Evolutionary conservation across 2,797 vertebrate genomes (phyloP).

Genomic region (Aldrovandia affinis): DNA sequence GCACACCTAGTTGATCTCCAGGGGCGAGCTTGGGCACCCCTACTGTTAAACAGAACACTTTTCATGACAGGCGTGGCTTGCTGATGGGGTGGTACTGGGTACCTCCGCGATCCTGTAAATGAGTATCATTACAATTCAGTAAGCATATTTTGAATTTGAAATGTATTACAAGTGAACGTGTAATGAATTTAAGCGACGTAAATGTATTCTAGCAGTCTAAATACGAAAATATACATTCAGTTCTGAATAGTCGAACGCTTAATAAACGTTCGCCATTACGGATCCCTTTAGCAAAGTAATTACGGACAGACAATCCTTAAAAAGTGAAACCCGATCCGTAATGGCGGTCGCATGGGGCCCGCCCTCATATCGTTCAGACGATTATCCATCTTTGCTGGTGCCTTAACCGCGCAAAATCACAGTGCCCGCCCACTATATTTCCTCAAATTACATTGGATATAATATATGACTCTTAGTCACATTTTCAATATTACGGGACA

Average conservation of each 20-base stretch:
- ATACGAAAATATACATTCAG: neutral
- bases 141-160: neutral
- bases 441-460: slow-evolving; percentile 17
- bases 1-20: no score
- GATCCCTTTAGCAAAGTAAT: neutral
- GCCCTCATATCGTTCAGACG: neutral
- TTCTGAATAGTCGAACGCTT: neutral
- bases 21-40: no score
- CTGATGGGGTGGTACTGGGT: neutral
- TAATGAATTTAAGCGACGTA: neutral
- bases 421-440: neutral
- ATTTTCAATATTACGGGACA: neutral
- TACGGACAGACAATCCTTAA: neutral
- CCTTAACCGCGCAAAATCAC: neutral
- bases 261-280: slow-evolving; percentile 25
- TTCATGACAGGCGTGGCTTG: neutral
- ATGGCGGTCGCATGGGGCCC: neutral
- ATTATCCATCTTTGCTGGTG: neutral
- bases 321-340: neutral
- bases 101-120: neutral
- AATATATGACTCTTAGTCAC: neutral
- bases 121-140: neutral
- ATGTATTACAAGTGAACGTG: neutral
- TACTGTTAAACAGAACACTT: neutral
- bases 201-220: neutral